Base-by-base conservation (phyloP, 2,888 invertebrate genomes). In the Zeuzera pyrina region DNA sequence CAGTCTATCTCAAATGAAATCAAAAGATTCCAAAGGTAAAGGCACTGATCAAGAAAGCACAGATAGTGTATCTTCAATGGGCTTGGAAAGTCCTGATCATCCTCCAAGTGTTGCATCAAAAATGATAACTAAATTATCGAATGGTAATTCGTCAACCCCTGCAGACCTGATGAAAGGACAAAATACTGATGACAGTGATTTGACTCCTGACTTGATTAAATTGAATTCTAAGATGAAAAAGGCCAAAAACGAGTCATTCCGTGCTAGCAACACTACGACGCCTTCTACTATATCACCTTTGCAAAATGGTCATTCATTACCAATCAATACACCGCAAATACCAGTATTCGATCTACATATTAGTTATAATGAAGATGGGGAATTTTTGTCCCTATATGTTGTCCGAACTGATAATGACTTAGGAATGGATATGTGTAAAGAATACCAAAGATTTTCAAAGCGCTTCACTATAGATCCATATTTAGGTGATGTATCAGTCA, bases 201-300 rank as follows among this genome's bases (percentile, higher is more conserved):
- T 49, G 12, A 84, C 84, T 5, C 84, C 84, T 1, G 81, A 84
- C 41, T 67, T 70, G 59, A 21, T 48, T 0, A 73, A 73, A 42
- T 36, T 74, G 2, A 67, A 56, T 21, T 43, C 56, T 1, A 73
- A 72, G 50, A 56, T 51, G 1, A 71, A 70, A 31, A 55, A 63
- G 24, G 57, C 52, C 1, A 78, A 78, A 47, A 71, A 66, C 19
- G 83, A 81, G 14, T 71, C 70, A 0, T 83, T 74, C 40, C 53
- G 74, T 35, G 62, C 49, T 2, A 81, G 73, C 41, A 83, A 77
- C 26, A 70, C 62, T 1, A 77, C 77, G 3, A 84, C 83, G 3
- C 79, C 84, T 0, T 83, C 84, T 1, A 83, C 84, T 0, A 81
- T 81, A 43, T 84, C 84, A 1, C 84, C 84, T 0, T 47, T 84